Conservation (phyloP, 1,140 invertebrate species). For the Bombus cullumanus region DNA sequence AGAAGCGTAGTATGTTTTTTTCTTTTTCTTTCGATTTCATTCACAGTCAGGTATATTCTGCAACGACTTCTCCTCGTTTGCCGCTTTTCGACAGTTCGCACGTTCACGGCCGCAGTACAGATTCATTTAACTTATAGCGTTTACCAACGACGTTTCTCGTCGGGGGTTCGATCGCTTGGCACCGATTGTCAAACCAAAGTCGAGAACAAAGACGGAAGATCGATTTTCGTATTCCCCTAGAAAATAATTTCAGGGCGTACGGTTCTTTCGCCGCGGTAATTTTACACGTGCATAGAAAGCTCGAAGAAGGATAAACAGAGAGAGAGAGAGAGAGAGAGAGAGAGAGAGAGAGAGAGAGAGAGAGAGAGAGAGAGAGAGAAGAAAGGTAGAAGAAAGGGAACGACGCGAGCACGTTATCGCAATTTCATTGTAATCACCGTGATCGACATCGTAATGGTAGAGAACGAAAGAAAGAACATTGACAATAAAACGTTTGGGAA, state of each 20-base stretch:
- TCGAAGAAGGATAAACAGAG: constrained; percentile 7
- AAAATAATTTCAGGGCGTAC: neutral
- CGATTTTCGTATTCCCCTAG: neutral
- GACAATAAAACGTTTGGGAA: neutral
- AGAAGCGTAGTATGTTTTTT: constrained; percentile 77
- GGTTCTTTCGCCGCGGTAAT: neutral
- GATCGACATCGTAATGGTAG: neutral
- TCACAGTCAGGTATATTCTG: constrained; percentile 71
- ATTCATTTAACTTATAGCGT: constrained; percentile 19
- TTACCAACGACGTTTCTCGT: constrained; percentile 22
- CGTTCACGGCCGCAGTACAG: constrained; percentile 53
- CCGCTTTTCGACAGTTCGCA: constrained; percentile 51
- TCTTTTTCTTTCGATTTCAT: constrained; percentile 60
- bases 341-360: neutral
- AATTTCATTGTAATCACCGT: too few relatives aligned
- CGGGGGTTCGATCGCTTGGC: constrained; percentile 47
- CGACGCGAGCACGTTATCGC: neutral
- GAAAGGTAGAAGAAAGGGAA: neutral
- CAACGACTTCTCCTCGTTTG: constrained; percentile 73
- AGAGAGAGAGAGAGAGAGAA: too few relatives aligned
- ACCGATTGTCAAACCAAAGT: constrained; percentile 38
- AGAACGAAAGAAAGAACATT: neutral
- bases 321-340: neutral
- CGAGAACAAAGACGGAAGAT: constrained; percentile 23
- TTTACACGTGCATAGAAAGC: neutral